These are phyloP conservation scores for Girardinus metallicus DNA, from an alignment of 2,797 vertebrate genomes.

Conservation along the genomic window DNA sequence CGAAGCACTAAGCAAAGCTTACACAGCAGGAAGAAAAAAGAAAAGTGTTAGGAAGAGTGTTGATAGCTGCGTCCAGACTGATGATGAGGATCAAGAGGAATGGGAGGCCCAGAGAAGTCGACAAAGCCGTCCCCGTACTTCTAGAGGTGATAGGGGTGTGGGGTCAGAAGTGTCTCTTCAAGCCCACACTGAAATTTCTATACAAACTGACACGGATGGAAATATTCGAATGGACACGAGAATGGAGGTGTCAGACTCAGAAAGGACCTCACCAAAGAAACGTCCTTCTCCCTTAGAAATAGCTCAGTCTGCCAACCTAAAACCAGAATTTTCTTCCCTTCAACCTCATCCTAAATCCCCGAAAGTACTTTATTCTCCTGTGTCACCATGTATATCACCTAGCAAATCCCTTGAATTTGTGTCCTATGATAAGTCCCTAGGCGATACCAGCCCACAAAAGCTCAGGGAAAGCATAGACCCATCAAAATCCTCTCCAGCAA, in stretches of 20 bases:
- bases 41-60: slow-evolving; percentile 91
- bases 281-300: slow-evolving; percentile 95
- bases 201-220: slow-evolving; percentile 96
- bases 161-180: slow-evolving; percentile 86
- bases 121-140: slow-evolving; percentile 77
- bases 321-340: slow-evolving; percentile 86
- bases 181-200: slow-evolving; percentile 97
- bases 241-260: slow-evolving; percentile 92
- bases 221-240: slow-evolving; percentile 92
- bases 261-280: slow-evolving; percentile 90
- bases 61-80: slow-evolving; percentile 98
- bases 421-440: slow-evolving; percentile 92
- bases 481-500: slow-evolving; percentile 86
- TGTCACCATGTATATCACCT: slow-evolving; percentile 94
- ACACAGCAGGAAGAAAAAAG: slow-evolving; percentile 86
- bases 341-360: slow-evolving; percentile 94
- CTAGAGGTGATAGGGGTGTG: slow-evolving; percentile 84
- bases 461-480: slow-evolving; percentile 85
- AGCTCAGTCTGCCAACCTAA: slow-evolving; percentile 89
- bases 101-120: slow-evolving; percentile 89
- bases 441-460: slow-evolving; percentile 90
- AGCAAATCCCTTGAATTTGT: slow-evolving; percentile 94
- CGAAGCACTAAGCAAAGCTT: slow-evolving; percentile 87
- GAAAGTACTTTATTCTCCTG: slow-evolving; percentile 96
- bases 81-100: slow-evolving; percentile 98